These are phyloP conservation scores for Clavelina lepadiformis DNA, from an alignment of 23 tunicate genomes.

Conservation along the genomic window DNA sequence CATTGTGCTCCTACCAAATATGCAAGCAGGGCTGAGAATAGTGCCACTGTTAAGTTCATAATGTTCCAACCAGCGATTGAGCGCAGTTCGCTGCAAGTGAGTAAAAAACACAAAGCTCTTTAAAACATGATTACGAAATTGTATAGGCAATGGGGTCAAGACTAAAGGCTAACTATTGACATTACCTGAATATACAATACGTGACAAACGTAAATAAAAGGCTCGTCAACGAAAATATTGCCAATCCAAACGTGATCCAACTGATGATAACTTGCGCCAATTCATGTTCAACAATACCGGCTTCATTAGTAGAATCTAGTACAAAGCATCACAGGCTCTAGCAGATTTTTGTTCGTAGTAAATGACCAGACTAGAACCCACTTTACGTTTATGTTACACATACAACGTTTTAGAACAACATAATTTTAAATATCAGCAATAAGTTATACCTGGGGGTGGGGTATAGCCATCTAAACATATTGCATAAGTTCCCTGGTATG, in stretches of 20 bases:
- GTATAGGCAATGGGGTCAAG: too few species aligned
- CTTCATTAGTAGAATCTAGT: too few species aligned
- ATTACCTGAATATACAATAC: slow-evolving; percentile 56
- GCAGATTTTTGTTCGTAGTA: too few species aligned
- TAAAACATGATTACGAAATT: too few species aligned
- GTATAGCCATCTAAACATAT: slow-evolving; percentile 61
- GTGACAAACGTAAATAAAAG: slow-evolving; percentile 60
- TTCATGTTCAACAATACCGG: too few species aligned
- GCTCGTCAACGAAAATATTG: slow-evolving; percentile 41
- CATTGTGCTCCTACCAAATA: slow-evolving; percentile 44
- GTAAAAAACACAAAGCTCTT: too few species aligned
- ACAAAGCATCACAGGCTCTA: too few species aligned
- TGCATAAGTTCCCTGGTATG: slow-evolving; percentile 25
- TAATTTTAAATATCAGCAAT: too few species aligned
- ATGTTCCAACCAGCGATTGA: slow-evolving; percentile 64
- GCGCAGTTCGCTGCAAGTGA: slow-evolving; percentile 59
- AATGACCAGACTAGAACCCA: too few species aligned
- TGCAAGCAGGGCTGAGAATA: slow-evolving; percentile 50
- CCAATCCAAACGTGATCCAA: slow-evolving; percentile 64
- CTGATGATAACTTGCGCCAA: slow-evolving; percentile 20
- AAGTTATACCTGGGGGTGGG: slow-evolving; percentile 2
- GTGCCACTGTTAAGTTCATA: slow-evolving; percentile 67
- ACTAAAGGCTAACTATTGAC: too few species aligned
- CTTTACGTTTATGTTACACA: too few species aligned
- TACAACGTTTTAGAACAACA: too few species aligned